Conservation (phyloP, 1,140 invertebrate genomes). For the Drosophila guanche region DNA sequence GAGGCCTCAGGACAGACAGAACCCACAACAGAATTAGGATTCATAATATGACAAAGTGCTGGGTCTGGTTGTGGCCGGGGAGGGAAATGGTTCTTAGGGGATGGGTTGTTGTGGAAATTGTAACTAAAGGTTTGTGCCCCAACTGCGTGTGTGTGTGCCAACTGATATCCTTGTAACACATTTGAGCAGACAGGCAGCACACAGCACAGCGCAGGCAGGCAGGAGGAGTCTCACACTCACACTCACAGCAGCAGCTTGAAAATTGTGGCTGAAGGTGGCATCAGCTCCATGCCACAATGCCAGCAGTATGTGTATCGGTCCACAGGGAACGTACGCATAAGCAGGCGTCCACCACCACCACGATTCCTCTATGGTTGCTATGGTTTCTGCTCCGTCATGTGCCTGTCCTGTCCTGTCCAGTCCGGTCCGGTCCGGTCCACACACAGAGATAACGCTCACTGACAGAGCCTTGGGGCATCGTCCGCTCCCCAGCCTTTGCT, state of each 20-base stretch:
- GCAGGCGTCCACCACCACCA: neutral
- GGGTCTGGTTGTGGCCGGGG: conserved; percentile 4
- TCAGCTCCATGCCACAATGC: conserved; percentile 3
- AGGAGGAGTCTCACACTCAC: neutral
- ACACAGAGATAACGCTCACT: conserved; percentile 59
- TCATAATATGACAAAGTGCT: conserved; percentile 75
- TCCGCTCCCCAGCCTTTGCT: neutral
- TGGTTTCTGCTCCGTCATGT: conserved; percentile 18
- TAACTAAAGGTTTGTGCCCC: conserved; percentile 42
- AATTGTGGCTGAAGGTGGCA: conserved; percentile 44
- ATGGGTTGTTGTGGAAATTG: conserved; percentile 22
- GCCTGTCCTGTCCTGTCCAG: conserved; percentile 25
- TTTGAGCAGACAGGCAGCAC: conserved; percentile 17
- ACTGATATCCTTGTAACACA: conserved; percentile 66
- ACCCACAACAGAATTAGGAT: conserved; percentile 63
- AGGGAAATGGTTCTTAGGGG: neutral
- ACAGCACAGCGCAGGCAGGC: neutral
- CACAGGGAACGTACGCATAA: conserved; percentile 33
- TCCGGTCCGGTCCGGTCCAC: conserved; percentile 8
- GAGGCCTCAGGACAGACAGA: conserved; percentile 32
- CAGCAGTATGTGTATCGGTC: conserved; percentile 57
- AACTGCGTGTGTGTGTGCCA: conserved; percentile 38
- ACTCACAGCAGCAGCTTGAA: conserved; percentile 69
- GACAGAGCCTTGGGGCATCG: conserved; percentile 71
- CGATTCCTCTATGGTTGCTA: neutral